Evolutionary conservation across 2,113 vertebrate species (phyloP).

Genomic region (Perca schrenkii): DNA sequence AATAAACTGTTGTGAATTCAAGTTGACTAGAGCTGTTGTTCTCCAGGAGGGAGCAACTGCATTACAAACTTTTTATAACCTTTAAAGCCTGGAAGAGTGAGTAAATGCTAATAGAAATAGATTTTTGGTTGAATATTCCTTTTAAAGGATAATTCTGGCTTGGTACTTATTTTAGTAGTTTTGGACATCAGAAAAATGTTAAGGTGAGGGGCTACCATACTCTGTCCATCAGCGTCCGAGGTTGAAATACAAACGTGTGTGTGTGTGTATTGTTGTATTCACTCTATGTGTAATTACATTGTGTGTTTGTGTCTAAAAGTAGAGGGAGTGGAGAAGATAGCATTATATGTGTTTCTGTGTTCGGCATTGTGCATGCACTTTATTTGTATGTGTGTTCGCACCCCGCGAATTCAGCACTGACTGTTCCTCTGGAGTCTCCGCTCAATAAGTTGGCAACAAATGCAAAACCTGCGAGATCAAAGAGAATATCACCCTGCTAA

Average conservation of each 20-base stretch:
- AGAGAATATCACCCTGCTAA: slow-evolving; percentile 68
- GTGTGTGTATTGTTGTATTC: neutral
- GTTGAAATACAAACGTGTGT: neutral
- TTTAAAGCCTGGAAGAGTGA: neutral
- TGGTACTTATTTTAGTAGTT: neutral
- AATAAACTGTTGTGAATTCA: neutral
- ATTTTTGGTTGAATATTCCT: neutral
- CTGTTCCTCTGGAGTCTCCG: slow-evolving; percentile 48
- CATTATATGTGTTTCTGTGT: neutral
- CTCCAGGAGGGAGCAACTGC: neutral
- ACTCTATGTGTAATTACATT: no score
- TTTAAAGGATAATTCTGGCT: neutral
- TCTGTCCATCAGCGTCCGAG: neutral
- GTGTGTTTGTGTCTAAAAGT: neutral
- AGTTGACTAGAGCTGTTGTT: neutral
- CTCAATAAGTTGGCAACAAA: slow-evolving; percentile 67
- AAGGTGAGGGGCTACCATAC: no score
- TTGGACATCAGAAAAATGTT: neutral
- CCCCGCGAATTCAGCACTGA: neutral
- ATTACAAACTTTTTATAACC: neutral
- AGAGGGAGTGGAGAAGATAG: neutral
- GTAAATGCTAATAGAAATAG: no score
- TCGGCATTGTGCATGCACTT: neutral
- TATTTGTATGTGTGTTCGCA: neutral
- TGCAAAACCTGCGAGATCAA: slow-evolving; percentile 71